Evolutionary conservation across 2,888 invertebrate genomes (phyloP).

Genomic region (Eristalis tenax): DNA sequence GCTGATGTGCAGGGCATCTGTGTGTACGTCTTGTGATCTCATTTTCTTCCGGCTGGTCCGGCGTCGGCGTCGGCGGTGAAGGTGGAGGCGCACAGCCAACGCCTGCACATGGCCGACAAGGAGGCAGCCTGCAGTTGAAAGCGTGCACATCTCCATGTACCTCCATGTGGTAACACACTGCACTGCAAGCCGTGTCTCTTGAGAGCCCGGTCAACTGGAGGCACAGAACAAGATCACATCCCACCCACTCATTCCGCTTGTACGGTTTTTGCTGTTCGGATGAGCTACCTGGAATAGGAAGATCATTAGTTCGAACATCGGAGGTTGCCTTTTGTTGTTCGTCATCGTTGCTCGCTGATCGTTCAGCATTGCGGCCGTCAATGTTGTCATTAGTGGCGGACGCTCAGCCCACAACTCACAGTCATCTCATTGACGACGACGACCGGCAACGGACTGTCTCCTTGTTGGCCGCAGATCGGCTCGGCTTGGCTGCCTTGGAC

Average conservation of each 20-base stretch:
- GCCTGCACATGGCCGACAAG: constrained; percentile 33
- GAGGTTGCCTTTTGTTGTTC: constrained; percentile 67
- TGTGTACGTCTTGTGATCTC: constrained; percentile 41
- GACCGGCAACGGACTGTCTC: constrained; percentile 4
- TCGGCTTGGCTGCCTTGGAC: constrained; percentile 42
- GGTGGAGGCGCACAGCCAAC: constrained; percentile 33
- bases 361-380: constrained; percentile 31
- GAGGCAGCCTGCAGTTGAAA: constrained; percentile 39
- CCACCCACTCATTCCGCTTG: constrained; percentile 50
- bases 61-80: constrained; percentile 9
- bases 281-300: constrained; percentile 41
- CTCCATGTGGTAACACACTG: constrained; percentile 8
- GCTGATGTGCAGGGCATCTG: constrained; percentile 11
- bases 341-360: constrained; percentile 36
- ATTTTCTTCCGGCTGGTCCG: constrained; percentile 43
- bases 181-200: constrained; percentile 26
- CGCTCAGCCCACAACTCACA: constrained; percentile 46
- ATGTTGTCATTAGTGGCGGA: constrained; percentile 69
- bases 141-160: constrained; percentile 41
- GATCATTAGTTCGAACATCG: constrained; percentile 70
- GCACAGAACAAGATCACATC: constrained; percentile 53
- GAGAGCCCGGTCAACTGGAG: neutral
- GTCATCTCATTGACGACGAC: neutral
- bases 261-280: constrained; percentile 11
- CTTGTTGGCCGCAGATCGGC: constrained; percentile 30